Conservation (phyloP, 2,113 vertebrate genomes). For the Cygnus buccinator region DNA sequence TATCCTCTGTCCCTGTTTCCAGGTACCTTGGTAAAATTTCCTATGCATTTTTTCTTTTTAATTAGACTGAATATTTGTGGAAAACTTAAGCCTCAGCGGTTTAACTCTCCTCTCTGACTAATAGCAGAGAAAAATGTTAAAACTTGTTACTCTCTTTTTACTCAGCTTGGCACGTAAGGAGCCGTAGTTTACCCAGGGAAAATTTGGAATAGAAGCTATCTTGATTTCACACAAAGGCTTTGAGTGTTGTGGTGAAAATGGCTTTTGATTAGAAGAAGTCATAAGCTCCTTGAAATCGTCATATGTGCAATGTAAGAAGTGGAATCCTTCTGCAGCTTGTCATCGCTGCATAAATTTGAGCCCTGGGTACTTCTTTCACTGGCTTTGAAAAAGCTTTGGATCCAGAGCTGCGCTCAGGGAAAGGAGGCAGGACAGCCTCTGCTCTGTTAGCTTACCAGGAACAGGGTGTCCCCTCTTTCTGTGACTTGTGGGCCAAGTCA, state of each 20-base stretch:
- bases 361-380: background rate
- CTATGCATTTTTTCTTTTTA: background rate
- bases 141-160: conserved; percentile 54
- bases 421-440: background rate
- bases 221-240: conserved; percentile 18
- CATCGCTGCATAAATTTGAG: background rate
- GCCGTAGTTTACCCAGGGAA: conserved; percentile 36
- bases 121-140: conserved; percentile 59
- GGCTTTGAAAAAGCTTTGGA: background rate
- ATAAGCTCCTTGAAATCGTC: conserved; percentile 52
- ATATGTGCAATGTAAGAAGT: background rate
- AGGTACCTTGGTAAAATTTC: background rate
- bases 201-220: conserved; percentile 25
- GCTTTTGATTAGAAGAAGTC: conserved; percentile 33
- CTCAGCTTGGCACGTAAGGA: background rate
- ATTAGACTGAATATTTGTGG: background rate
- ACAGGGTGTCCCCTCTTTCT: background rate
- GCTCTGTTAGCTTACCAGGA: background rate
- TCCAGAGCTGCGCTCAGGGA: background rate
- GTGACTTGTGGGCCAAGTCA: background rate
- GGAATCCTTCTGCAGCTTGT: conserved; percentile 2
- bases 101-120: conserved; percentile 37
- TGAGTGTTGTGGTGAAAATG: conserved; percentile 42
- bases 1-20: background rate
- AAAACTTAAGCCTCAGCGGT: background rate